Evolutionary conservation across 2,113 vertebrate genomes (phyloP).

Genomic region (Calyptomena viridis): DNA sequence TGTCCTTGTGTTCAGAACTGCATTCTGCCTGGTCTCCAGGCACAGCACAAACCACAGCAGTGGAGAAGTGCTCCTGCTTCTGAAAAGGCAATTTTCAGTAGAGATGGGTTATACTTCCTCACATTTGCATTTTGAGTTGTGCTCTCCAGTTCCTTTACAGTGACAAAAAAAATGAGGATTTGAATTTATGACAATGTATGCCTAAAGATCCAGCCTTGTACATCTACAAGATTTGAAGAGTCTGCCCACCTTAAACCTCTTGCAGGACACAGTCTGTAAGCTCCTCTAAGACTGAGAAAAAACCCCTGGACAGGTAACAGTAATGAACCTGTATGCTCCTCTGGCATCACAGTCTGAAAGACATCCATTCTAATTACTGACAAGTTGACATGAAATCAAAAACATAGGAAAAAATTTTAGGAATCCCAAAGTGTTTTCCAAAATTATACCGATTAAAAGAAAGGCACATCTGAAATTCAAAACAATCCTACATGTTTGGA

Average conservation of each 20-base stretch:
- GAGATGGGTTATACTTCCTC: not conserved
- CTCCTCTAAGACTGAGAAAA: not conserved
- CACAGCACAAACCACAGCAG: not conserved
- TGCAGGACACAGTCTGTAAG: not conserved
- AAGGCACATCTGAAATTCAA: conserved; percentile 32
- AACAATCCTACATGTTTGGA: not conserved
- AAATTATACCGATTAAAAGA: conserved; percentile 29
- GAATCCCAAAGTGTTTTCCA: not conserved
- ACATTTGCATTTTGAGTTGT: not conserved
- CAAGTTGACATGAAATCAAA: not conserved
- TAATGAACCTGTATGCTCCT: not conserved
- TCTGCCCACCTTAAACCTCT: not conserved
- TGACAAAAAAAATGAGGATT: not conserved
- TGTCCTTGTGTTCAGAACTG: not conserved
- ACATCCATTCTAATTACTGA: not conserved
- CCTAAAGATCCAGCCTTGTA: not conserved
- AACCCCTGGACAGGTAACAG: not conserved
- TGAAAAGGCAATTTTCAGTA: not conserved
- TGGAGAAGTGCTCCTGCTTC: not conserved
- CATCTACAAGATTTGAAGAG: not conserved
- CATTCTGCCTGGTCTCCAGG: not conserved
- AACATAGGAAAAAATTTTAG: not conserved
- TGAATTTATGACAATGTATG: not conserved
- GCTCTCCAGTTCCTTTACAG: not conserved
- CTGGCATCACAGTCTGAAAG: not conserved